A percentile compares a stretch with the other conserved stretches of the same genome.
Evolutionary conservation across 2,797 vertebrate genomes (phyloP).

Genomic region (Morelia viridis): DNA sequence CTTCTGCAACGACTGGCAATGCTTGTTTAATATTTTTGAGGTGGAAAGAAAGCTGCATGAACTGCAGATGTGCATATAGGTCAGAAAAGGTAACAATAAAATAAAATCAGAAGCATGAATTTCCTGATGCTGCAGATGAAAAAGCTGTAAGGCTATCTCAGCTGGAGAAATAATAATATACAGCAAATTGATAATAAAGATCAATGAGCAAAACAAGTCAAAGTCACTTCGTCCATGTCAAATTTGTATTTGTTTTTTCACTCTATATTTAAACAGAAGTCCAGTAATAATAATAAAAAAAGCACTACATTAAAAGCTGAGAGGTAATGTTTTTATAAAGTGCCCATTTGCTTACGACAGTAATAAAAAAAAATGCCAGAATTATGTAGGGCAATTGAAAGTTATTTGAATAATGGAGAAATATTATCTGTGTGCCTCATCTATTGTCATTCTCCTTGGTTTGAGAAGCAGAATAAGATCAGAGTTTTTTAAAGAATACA

Average conservation of each 20-base stretch:
- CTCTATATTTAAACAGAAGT: conserved; percentile 74
- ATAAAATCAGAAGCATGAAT: neutral
- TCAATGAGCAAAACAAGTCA: conserved; percentile 72
- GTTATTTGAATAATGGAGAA: conserved; percentile 76
- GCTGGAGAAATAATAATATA: conserved; percentile 47
- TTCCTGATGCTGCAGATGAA: conserved; percentile 32
- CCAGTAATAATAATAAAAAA: conserved; percentile 73
- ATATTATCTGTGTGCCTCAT: conserved; percentile 61
- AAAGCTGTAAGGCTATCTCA: conserved; percentile 37
- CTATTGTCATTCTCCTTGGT: conserved; percentile 62
- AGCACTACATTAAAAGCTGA: conserved; percentile 77
- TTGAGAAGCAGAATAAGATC: conserved; percentile 57
- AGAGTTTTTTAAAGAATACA: conserved; percentile 39
- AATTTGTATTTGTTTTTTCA: conserved; percentile 69
- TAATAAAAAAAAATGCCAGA: conserved; percentile 76
- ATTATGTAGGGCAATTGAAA: conserved; percentile 72
- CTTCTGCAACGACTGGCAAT: no score
- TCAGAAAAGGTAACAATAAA: neutral
- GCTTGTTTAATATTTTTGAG: neutral
- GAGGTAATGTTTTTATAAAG: conserved; percentile 79
- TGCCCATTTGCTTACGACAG: conserved; percentile 77
- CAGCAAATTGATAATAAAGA: conserved; percentile 59
- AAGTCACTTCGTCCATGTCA: conserved; percentile 67
- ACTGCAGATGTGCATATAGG: neutral
- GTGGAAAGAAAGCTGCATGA: neutral